Conservation (phyloP, 2,797 vertebrate species). For the Aeoliscus strigatus region DNA sequence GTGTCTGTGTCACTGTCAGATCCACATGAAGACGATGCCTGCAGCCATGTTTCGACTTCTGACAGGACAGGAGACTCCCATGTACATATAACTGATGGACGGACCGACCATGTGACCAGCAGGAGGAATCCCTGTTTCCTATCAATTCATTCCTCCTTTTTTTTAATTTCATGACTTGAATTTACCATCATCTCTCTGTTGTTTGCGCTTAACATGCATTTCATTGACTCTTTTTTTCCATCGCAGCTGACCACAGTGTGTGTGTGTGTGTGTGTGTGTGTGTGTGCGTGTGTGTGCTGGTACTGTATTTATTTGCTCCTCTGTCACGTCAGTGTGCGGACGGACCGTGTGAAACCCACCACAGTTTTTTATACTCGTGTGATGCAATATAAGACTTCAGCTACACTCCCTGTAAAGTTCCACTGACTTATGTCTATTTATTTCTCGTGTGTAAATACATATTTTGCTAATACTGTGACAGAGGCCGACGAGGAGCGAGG, state of each 20-base stretch:
- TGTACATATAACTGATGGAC: slow-evolving; percentile 84
- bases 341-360: slow-evolving; percentile 50
- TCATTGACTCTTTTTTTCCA: slow-evolving; percentile 40
- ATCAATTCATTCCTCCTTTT: slow-evolving; percentile 24
- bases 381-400: slow-evolving; percentile 62
- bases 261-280: slow-evolving; percentile 23
- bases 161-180: slow-evolving; percentile 21
- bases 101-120: slow-evolving; percentile 18
- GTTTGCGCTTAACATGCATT: slow-evolving; percentile 53
- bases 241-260: slow-evolving; percentile 39
- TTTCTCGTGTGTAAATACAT: slow-evolving; percentile 73
- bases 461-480: slow-evolving; percentile 61
- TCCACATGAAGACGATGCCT: slow-evolving; percentile 99
- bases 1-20: slow-evolving; percentile 69
- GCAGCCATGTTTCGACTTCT: slow-evolving; percentile 99
- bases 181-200: slow-evolving; percentile 26
- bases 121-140: slow-evolving; percentile 32
- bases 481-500: slow-evolving; percentile 28
- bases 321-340: slow-evolving; percentile 59
- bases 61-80: slow-evolving; percentile 95
- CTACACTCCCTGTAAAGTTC: slow-evolving; percentile 64
- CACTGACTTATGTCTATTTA: slow-evolving; percentile 65
- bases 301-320: slow-evolving; percentile 72
- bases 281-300: slow-evolving; percentile 20
- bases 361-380: slow-evolving; percentile 61